phyloP scores from a whole-genome alignment of 1,140 invertebrate species.

The Lineus longissimus region DNA sequence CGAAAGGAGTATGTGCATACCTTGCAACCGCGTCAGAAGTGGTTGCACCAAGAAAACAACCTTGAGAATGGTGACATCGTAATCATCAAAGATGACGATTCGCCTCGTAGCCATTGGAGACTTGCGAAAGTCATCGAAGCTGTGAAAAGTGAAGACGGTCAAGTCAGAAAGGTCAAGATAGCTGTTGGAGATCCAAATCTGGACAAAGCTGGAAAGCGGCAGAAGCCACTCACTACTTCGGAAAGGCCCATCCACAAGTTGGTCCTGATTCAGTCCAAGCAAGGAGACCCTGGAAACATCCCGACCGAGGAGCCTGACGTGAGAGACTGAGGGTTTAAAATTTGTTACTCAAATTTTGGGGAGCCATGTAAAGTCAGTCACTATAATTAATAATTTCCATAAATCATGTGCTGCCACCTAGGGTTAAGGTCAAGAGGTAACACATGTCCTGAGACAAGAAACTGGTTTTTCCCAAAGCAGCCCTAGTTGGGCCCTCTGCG shows the following conservation, averaged over 20 bases:
- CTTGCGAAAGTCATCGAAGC: constrained; percentile 7
- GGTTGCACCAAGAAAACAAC: neutral
- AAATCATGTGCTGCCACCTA: too few relatives aligned
- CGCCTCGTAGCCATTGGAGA: constrained; percentile 11
- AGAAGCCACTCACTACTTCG: neutral
- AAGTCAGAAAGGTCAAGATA: constrained; percentile 8
- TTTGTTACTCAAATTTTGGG: too few relatives aligned
- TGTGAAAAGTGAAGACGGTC: neutral
- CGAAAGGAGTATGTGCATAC: constrained; percentile 7
- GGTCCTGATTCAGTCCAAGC: neutral
- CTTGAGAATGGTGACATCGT: constrained; percentile 7
- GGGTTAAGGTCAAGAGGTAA: too few relatives aligned
- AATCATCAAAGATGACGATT: constrained; percentile 12
- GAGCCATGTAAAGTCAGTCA: too few relatives aligned
- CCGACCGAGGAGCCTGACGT: too few relatives aligned
- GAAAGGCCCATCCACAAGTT: constrained; percentile 6
- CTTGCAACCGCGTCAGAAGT: constrained; percentile 14
- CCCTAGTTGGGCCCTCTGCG: too few relatives aligned
- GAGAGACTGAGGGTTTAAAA: too few relatives aligned
- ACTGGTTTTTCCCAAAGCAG: too few relatives aligned
- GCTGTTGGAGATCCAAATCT: neutral
- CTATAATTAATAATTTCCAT: too few relatives aligned
- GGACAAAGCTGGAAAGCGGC: neutral
- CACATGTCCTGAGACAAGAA: too few relatives aligned
- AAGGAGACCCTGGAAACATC: too few relatives aligned